phyloP scores from a whole-genome alignment of 2,113 vertebrate genomes.

The Ctenomys sociabilis region DNA sequence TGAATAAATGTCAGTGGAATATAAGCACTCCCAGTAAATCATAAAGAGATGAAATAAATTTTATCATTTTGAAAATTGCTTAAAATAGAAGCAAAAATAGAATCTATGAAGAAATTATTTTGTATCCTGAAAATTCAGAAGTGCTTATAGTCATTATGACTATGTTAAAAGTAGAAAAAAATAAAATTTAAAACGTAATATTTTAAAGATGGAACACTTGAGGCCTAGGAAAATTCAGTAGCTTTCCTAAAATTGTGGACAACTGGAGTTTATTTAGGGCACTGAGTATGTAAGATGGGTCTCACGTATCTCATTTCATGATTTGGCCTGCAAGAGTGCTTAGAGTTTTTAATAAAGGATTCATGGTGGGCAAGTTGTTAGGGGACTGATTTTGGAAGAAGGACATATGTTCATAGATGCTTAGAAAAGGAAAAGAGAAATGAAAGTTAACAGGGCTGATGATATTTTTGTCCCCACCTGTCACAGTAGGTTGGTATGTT shows the following conservation, averaged over 20 bases:
- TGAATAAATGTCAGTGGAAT: not conserved
- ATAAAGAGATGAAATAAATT: not conserved
- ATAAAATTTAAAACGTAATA: not conserved
- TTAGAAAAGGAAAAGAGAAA: not conserved
- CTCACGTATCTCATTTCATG: not conserved
- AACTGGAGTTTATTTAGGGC: not conserved
- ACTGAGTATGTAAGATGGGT: not conserved
- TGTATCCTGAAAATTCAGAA: not conserved
- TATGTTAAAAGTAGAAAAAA: not conserved
- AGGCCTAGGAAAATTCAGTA: not conserved
- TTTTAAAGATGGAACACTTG: not conserved
- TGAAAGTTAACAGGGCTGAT: not conserved
- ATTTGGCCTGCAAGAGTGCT: not conserved
- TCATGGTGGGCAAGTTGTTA: not conserved
- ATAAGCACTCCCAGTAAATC: not conserved
- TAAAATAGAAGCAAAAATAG: not conserved
- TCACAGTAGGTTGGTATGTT: not conserved
- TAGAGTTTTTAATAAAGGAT: not conserved
- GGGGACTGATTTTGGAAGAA: not conserved
- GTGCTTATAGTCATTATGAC: not conserved
- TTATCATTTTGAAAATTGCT: not conserved
- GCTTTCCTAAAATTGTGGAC: not conserved
- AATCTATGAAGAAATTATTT: not conserved
- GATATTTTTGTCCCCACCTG: not conserved
- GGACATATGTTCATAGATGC: not conserved